Percentiles rank a stretch among this genome's conserved stretches.
phyloP scores from a whole-genome alignment of 2,797 vertebrate species.

The Natrix natrix region DNA sequence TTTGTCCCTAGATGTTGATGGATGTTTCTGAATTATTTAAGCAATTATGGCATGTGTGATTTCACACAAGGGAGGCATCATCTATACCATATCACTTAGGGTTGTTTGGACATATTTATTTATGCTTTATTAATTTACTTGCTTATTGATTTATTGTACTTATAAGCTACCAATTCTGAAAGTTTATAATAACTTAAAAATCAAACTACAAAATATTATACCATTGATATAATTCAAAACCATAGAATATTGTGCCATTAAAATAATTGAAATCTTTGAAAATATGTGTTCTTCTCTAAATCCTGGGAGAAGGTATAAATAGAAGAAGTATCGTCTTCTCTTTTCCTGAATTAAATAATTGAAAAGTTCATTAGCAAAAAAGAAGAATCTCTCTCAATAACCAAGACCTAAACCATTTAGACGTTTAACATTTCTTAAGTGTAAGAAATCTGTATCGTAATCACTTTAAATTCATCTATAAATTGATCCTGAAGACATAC shows the following conservation, averaged over 20 bases:
- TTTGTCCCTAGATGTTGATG: neutral
- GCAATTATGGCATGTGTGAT: neutral
- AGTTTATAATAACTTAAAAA: neutral
- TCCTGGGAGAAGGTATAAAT: neutral
- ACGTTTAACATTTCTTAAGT: neutral
- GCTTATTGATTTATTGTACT: neutral
- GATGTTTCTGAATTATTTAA: neutral
- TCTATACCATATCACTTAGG: neutral
- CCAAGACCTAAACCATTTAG: neutral
- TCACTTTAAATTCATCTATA: neutral
- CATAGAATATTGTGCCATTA: neutral
- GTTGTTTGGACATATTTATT: neutral
- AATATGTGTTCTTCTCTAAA: neutral
- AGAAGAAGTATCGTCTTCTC: neutral
- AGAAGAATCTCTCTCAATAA: neutral
- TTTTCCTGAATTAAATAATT: neutral
- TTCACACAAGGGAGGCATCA: neutral
- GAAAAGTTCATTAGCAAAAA: neutral
- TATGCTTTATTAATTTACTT: neutral
- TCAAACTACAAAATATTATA: neutral
- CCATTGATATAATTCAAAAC: neutral
- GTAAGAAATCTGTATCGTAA: neutral
- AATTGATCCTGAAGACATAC: neutral
- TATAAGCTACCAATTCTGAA: neutral
- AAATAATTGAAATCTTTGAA: neutral